Percentiles rank a stretch among this genome's conserved stretches.
Evolutionary conservation across 2,888 invertebrate genomes (phyloP).

Genomic region (Folsomia candida): DNA sequence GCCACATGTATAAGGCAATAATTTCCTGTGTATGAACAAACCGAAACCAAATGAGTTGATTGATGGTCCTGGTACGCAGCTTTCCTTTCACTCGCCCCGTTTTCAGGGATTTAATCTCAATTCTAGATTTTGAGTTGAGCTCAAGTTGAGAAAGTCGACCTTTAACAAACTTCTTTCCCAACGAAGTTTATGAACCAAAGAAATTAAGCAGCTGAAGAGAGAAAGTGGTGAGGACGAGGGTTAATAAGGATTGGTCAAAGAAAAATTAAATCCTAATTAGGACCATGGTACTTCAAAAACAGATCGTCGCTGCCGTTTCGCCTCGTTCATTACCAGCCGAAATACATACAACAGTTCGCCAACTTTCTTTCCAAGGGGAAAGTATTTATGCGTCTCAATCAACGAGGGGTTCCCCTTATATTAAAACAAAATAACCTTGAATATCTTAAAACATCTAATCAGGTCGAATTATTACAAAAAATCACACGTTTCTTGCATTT

Average conservation of each 20-base stretch:
- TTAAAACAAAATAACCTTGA: too few relatives aligned
- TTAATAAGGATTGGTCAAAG: slow-evolving; percentile 24
- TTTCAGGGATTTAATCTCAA: not conserved
- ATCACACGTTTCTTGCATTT: not conserved
- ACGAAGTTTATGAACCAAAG: not conserved
- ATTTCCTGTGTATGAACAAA: not conserved
- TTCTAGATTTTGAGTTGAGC: not conserved
- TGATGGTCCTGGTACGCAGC: slow-evolving; percentile 7
- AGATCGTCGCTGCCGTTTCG: slow-evolving; percentile 34
- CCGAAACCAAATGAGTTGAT: slow-evolving; percentile 15
- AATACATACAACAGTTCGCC: not conserved
- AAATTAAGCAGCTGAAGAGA: slow-evolving; percentile 7
- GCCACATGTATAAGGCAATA: too few relatives aligned
- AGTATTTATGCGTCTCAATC: too few relatives aligned
- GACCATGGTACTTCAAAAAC: slow-evolving; percentile 44
- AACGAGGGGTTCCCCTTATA: too few relatives aligned
- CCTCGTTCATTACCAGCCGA: slow-evolving; percentile 20
- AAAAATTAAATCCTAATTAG: slow-evolving; percentile 49
- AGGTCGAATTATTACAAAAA: too few relatives aligned
- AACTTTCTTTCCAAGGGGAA: not conserved
- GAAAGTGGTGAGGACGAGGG: not conserved
- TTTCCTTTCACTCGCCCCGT: not conserved
- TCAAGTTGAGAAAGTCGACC: not conserved
- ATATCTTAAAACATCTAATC: too few relatives aligned
- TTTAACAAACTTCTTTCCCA: not conserved